phyloP scores from a whole-genome alignment of 2,888 invertebrate species.

The Geotrupes spiniger region DNA sequence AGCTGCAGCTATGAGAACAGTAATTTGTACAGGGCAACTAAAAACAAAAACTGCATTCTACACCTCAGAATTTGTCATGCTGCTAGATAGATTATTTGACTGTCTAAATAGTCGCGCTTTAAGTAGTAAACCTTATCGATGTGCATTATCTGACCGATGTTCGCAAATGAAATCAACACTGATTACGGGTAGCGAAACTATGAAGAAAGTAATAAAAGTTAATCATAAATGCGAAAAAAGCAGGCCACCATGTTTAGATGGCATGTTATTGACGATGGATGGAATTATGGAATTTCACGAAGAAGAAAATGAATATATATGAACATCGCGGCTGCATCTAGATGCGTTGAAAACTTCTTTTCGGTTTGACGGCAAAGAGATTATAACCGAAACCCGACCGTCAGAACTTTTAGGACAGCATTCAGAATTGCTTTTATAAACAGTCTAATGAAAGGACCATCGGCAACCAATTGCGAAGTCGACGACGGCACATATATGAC shows the following conservation, averaged over 20 bases:
- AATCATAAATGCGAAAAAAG: no score
- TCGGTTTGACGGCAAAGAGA: constrained; percentile 18
- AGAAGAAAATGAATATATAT: constrained; percentile 7
- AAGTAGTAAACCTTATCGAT: neutral
- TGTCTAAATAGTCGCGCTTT: constrained; percentile 19
- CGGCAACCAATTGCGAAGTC: no score
- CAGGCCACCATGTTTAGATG: no score
- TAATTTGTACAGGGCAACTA: constrained; percentile 16
- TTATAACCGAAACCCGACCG: constrained; percentile 17
- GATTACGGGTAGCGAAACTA: neutral
- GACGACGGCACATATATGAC: no score
- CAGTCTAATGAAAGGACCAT: no score
- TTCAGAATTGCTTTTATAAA: no score
- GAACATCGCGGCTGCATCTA: constrained; percentile 21
- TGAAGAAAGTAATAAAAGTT: no score
- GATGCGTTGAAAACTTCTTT: constrained; percentile 24
- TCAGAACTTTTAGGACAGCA: constrained; percentile 14
- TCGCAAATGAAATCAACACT: neutral
- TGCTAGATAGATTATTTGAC: constrained; percentile 22
- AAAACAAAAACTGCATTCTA: neutral
- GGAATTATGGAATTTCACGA: constrained; percentile 11
- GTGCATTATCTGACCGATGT: neutral
- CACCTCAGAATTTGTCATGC: constrained; percentile 21
- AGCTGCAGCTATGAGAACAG: constrained; percentile 19
- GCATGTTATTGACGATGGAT: constrained; percentile 18